A percentile compares a stretch with the other conserved stretches of the same genome.
phyloP scores from a whole-genome alignment of 2,113 vertebrate species.

The Caracal caracal region DNA sequence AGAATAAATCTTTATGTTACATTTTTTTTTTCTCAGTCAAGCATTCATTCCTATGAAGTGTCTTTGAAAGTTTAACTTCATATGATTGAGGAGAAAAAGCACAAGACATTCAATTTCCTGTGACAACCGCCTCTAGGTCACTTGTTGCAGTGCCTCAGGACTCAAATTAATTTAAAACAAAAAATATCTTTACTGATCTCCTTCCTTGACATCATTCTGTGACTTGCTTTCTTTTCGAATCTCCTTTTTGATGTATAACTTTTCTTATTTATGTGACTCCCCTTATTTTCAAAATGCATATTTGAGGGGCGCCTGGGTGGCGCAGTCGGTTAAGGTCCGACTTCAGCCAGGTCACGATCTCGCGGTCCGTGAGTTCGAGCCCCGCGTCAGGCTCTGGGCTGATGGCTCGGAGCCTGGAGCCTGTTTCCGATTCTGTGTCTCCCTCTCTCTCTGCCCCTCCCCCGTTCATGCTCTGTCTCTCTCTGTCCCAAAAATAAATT shows the following conservation, averaged over 20 bases:
- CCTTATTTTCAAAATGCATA: constrained; percentile 12
- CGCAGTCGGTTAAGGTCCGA: too few relatives aligned
- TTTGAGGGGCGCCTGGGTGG: too few relatives aligned
- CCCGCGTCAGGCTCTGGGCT: too few relatives aligned
- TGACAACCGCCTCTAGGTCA: neutral
- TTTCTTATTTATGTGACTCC: neutral
- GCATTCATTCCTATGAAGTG: neutral
- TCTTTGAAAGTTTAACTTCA: neutral
- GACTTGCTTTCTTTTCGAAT: neutral
- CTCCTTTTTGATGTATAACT: neutral
- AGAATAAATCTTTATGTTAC: neutral
- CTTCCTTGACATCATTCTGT: neutral
- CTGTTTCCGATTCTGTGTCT: too few relatives aligned
- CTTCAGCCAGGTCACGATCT: too few relatives aligned
- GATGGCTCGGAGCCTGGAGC: too few relatives aligned
- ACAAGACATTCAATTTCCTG: neutral
- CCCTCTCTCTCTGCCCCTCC: too few relatives aligned
- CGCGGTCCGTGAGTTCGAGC: too few relatives aligned
- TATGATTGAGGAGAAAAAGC: neutral
- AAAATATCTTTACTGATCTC: neutral
- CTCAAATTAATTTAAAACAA: neutral
- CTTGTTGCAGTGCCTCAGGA: neutral
- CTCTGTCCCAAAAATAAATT: too few relatives aligned
- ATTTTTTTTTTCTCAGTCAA: neutral
- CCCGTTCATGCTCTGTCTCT: too few relatives aligned